Percentiles rank a stretch among this genome's conserved stretches.
Conservation (phyloP, 2,797 vertebrate genomes). For the Antrozous pallidus region DNA sequence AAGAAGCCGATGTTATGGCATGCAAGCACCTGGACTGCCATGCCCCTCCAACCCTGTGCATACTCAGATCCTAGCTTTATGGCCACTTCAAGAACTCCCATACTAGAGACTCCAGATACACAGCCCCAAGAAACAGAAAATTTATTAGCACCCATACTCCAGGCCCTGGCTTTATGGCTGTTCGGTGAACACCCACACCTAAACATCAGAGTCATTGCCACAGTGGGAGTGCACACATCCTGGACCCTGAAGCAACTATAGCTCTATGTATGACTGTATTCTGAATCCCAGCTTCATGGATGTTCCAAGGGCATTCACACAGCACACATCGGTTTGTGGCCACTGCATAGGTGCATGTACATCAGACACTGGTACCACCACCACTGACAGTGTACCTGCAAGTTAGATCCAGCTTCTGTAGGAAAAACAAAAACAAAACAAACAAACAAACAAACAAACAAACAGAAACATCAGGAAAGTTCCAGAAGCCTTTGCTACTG, state of each 20-base stretch:
- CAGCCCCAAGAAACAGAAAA: not conserved
- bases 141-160: no score
- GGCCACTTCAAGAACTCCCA: not conserved
- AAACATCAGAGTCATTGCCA: not conserved
- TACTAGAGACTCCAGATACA: not conserved
- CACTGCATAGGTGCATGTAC: not conserved
- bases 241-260: not conserved
- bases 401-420: not conserved
- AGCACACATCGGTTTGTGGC: not conserved
- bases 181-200: not conserved
- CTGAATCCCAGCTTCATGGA: not conserved
- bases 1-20: not conserved
- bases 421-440: not conserved
- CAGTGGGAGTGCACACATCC: no score
- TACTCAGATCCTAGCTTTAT: not conserved
- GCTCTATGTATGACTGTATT: not conserved
- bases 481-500: not conserved
- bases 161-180: no score
- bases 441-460: not conserved
- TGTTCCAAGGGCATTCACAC: not conserved
- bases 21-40: not conserved
- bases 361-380: not conserved
- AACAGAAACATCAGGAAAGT: not conserved
- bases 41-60: not conserved
- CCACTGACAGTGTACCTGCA: not conserved